Evolutionary conservation across 2,888 invertebrate genomes (phyloP), one percentile per base, ranked within the genome.

Genomic region (Craniophora ligustri): DNA sequence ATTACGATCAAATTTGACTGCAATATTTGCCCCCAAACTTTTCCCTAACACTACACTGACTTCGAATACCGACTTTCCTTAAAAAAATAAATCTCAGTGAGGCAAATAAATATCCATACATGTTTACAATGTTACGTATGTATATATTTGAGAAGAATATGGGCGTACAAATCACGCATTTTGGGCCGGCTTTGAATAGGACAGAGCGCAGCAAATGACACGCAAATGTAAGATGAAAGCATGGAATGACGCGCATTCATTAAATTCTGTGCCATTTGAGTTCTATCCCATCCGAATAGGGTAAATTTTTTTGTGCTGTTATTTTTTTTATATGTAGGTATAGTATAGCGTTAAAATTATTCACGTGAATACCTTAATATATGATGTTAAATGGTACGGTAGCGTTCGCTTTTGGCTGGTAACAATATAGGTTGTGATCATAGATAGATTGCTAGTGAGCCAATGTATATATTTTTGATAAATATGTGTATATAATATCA

Each of bases 191-290:
- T 35, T 44, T 55, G n/a, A 57, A 66, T 58, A 45, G 57, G 44
- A 15, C 48, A 23, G 34, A 18, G n/a, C 11, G 26, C 42, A 35
- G 49, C 40, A 60, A 68, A 54, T 71, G 67, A 53, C 51, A 72
- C 42, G 70, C 73, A 72, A 70, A 69, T 72, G 42, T 51, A 56
- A 36, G 44, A 65, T 57, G 66, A 39, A 54, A 65, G 41, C 36
- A 42, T 56, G 31, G 47, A 35, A 60, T 58, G 51, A 55, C 42
- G 40, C 31, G 57, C 49, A 61, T 70, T 65, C 70, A 73, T 70
- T 70, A 70, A 61, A 70, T 61, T 66, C 61, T 54, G 31, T 70
- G 57, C 57, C 61, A 55, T 66, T 70, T 66, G 26, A 31, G 2
- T 26, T n/a, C 3, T 23, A 3, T 31, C 35, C 23, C 16, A 21